Percentiles rank a stretch among this genome's conserved stretches.
Evolutionary conservation across 2,113 vertebrate genomes (phyloP).

Genomic region (Vulpes ferrilata): DNA sequence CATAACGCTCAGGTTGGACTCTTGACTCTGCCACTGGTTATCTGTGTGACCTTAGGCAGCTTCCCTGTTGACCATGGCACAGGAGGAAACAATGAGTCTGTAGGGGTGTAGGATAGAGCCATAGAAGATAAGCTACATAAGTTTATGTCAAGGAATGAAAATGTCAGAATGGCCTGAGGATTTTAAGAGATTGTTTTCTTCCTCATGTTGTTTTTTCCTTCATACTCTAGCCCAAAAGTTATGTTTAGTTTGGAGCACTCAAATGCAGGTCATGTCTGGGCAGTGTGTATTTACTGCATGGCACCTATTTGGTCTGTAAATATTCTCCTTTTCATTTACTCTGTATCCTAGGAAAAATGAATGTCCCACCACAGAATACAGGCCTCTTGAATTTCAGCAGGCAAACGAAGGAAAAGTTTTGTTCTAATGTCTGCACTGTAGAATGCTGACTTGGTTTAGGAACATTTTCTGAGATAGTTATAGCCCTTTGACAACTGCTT

Average conservation of each 20-base stretch:
- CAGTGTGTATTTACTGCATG: background rate
- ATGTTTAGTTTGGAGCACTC: slow-evolving; percentile 62
- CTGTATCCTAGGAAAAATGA: slow-evolving; percentile 66
- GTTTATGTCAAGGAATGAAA: background rate
- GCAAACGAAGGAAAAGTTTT: slow-evolving; percentile 49
- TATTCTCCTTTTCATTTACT: slow-evolving; percentile 56
- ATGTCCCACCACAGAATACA: background rate
- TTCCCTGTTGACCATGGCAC: background rate
- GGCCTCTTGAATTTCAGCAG: slow-evolving; percentile 14
- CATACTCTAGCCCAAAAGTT: background rate
- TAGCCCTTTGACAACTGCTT: background rate
- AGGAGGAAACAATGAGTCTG: background rate
- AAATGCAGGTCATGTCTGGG: slow-evolving; percentile 46
- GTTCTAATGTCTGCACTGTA: background rate
- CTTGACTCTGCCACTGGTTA: background rate
- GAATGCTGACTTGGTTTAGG: slow-evolving; percentile 32
- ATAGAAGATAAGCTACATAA: background rate
- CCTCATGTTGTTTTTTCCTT: background rate
- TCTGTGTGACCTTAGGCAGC: background rate
- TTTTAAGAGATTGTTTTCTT: background rate
- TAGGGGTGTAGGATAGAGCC: background rate
- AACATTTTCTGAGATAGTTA: slow-evolving; percentile 22
- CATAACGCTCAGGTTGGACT: background rate
- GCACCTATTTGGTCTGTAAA: slow-evolving; percentile 70
- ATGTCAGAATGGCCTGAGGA: background rate